Percentiles rank a stretch among this genome's conserved stretches.
phyloP scores from a whole-genome alignment of 2,888 invertebrate genomes.

The Ommatoiulus sabulosus region DNA sequence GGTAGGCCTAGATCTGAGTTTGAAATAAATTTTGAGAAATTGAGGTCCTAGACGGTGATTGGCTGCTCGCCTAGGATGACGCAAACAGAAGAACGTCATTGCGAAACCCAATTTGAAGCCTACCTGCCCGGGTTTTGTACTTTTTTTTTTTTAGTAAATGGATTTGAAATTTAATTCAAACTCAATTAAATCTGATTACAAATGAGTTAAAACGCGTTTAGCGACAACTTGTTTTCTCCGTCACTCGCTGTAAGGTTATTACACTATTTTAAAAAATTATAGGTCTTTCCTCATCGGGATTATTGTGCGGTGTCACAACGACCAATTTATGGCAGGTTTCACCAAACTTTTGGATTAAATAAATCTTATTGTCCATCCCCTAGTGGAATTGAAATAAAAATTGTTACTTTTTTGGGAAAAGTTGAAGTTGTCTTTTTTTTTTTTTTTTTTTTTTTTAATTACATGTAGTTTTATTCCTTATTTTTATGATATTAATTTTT shows the following conservation, averaged over 20 bases:
- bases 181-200: slow-evolving; percentile 18
- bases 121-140: background rate
- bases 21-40: background rate
- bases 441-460: too few relatives aligned
- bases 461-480: too few relatives aligned
- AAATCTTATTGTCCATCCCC: too few relatives aligned
- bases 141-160: background rate
- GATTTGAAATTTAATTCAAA: slow-evolving; percentile 8
- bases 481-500: too few relatives aligned
- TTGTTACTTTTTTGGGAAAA: too few relatives aligned
- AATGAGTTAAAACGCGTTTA: background rate
- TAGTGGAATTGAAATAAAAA: too few relatives aligned
- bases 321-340: too few relatives aligned
- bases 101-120: background rate
- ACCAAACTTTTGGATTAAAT: too few relatives aligned
- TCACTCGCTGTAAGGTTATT: background rate
- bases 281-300: slow-evolving; percentile 34
- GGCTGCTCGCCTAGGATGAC: background rate
- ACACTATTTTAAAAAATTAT: slow-evolving; percentile 6
- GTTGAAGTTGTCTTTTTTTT: too few relatives aligned
- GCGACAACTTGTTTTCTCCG: slow-evolving; percentile 17
- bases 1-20: slow-evolving; percentile 34
- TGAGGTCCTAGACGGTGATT: slow-evolving; percentile 15
- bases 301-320: too few relatives aligned
- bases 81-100: background rate